phyloP scores from a whole-genome alignment of 2,888 invertebrate genomes.

The Rhingia campestris region DNA sequence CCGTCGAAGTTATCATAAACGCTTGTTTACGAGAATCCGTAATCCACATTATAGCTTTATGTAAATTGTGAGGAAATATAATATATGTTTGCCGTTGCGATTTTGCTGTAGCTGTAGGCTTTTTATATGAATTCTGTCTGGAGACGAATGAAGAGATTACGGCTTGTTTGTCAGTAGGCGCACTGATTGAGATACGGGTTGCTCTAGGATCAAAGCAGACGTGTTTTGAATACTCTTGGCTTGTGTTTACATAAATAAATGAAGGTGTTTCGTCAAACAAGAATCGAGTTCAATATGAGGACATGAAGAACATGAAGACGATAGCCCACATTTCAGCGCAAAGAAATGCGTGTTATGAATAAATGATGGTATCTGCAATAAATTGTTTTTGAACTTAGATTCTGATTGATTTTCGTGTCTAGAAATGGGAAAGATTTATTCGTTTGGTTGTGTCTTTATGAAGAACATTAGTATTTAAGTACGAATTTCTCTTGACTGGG shows the following conservation, averaged over 20 bases:
- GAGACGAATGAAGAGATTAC: conserved; percentile 44
- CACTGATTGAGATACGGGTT: conserved; percentile 48
- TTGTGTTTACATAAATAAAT: conserved; percentile 32
- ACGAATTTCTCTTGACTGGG: no score
- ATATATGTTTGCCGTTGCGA: neutral
- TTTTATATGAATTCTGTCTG: conserved; percentile 34
- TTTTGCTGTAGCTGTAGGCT: neutral
- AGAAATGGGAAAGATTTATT: no score
- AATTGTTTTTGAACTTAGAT: neutral
- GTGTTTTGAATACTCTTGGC: conserved; percentile 44
- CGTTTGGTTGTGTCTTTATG: no score
- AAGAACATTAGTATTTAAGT: no score
- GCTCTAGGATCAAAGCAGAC: conserved; percentile 46
- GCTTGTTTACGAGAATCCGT: neutral
- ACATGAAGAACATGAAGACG: neutral
- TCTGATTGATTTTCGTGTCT: no score
- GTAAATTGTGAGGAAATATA: neutral
- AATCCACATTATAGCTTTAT: neutral
- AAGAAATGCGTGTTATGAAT: conserved; percentile 30
- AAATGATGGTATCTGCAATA: conserved; percentile 13
- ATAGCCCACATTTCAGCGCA: neutral
- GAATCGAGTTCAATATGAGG: conserved; percentile 5
- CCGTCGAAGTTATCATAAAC: neutral
- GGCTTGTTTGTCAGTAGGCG: conserved; percentile 49
- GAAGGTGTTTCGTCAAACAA: conserved; percentile 31